Percentiles rank a stretch among this genome's conserved stretches.
Evolutionary conservation across 1,140 invertebrate genomes (phyloP).

Genomic region (Drosophila santomea): DNA sequence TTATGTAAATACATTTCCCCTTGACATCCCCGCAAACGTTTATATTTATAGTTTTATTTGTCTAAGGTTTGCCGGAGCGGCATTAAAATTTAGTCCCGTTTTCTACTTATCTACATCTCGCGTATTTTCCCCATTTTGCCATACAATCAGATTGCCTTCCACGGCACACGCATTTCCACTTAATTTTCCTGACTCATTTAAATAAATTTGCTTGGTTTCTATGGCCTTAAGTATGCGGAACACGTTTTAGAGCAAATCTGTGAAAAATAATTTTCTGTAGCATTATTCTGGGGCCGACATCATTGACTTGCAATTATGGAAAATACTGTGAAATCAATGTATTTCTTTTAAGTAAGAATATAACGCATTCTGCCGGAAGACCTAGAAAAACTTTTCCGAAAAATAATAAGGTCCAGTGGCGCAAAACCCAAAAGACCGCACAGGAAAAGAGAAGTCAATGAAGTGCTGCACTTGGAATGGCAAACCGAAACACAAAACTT

Average conservation of each 20-base stretch:
- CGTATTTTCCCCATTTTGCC: constrained; percentile 45
- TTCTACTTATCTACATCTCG: constrained; percentile 69
- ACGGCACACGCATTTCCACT: constrained; percentile 43
- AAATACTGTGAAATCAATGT: constrained; percentile 37
- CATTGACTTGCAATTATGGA: constrained; percentile 39
- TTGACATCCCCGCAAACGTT: constrained; percentile 1
- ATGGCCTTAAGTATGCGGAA: constrained; percentile 12
- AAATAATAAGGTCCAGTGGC: constrained; percentile 16
- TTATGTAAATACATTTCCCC: constrained; percentile 65
- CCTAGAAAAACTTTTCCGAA: constrained; percentile 8
- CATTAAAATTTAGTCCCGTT: constrained; percentile 51
- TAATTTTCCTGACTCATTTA: constrained; percentile 76
- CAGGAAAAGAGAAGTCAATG: constrained; percentile 32
- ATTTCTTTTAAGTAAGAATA: constrained; percentile 6
- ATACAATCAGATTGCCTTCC: not conserved
- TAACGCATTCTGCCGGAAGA: constrained; percentile 6
- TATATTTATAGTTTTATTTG: constrained; percentile 82
- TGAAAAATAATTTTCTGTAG: constrained; percentile 18
- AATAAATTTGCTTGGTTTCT: constrained; percentile 63
- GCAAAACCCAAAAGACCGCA: constrained; percentile 30
- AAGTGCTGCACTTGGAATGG: constrained; percentile 27
- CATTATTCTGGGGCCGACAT: constrained; percentile 27
- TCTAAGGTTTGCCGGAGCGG: constrained; percentile 44
- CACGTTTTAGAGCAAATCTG: constrained; percentile 23
- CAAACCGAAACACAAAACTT: constrained; percentile 19